These are phyloP conservation scores for Gallinago jamesoni DNA, from an alignment of 2,113 vertebrate genomes.

Conservation along the genomic window DNA sequence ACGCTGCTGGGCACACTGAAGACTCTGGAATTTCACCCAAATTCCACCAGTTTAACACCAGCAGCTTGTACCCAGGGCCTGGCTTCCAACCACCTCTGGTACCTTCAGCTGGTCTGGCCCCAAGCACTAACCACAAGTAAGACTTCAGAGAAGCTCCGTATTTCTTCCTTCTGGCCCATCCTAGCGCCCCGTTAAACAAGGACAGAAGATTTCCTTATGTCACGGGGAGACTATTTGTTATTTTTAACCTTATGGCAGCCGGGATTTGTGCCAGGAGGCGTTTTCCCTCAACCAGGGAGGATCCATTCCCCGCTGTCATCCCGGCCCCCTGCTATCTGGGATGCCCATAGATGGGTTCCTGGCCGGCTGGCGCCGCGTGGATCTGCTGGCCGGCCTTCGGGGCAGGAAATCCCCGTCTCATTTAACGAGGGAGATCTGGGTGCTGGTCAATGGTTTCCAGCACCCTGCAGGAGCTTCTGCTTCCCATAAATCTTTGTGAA, in stretches of 20 bases:
- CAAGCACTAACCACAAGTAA: not conserved
- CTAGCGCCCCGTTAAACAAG: not conserved
- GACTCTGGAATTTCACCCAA: not conserved
- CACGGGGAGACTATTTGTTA: constrained; percentile 17
- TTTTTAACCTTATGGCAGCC: constrained; percentile 39
- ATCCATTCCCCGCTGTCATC: not conserved
- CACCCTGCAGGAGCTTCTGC: not conserved
- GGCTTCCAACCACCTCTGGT: not conserved
- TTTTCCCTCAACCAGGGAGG: constrained; percentile 21
- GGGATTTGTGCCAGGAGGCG: constrained; percentile 13
- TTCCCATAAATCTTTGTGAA: not conserved
- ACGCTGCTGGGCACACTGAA: rapidly evolving
- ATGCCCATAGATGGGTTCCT: constrained; percentile 33
- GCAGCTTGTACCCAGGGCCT: not conserved
- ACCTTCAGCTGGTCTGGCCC: not conserved
- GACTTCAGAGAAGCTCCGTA: not conserved
- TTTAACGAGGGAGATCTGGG: not conserved
- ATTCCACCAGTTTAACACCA: not conserved
- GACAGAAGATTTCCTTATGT: constrained; percentile 26
- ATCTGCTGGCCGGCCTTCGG: not conserved
- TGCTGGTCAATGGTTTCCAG: not conserved
- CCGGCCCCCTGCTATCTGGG: not conserved
- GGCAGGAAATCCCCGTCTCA: not conserved
- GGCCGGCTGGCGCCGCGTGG: not conserved
- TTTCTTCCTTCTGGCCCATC: not conserved